Base-by-base conservation (phyloP, 2,797 vertebrate genomes). In the Syngnathus acus region DNA sequence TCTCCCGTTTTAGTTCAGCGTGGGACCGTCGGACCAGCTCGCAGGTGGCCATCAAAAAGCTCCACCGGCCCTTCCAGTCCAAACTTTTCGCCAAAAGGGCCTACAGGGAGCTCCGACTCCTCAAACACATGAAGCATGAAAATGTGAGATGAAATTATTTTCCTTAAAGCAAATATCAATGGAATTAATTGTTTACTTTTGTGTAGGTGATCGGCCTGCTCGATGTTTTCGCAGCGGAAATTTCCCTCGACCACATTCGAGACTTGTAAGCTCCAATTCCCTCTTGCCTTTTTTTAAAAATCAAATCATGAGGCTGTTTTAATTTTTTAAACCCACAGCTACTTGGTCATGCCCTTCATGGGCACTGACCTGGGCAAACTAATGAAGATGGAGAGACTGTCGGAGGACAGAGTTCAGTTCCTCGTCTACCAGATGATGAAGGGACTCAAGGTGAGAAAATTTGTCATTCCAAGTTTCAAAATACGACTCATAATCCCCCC, bases 281-380 rank as follows among this genome's bases (percentile, higher is more conserved):
- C 4, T 6, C 21, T 2, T 6, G 0, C 17, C 2, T 9, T 21
- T 21, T 9, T 21, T 21, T 17, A 10, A 5, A 6, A 16, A 47
- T 16, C 5, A 19, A n/a, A 8, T 19, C 0, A 48, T 10, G 11
- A 43, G 42, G 9, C 1, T n/a, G n/a, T 3, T 17, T 53, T 19
- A 40, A 21, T 1, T 45, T 11, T 62, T 19, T 63, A 39, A 19
- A 40, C 73, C 48, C 10, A 6, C 84, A 98, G 96, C 80, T 99
- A 98, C 80, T 83, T 99, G 51, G 95, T 96, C 70, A 99, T 99
- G 97, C 96, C 96, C 0, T 98, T 94, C 85, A 98, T 99, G 96
- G 96, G 93, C 68, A 98, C 96, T 0, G 97, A 99, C 82, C 90
- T 99, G 19, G 92, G 96, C 51, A 98, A 97, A 78, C 89, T 99